Conservation (phyloP, 2,113 vertebrate genomes). For the Tragelaphus buxtoni region DNA sequence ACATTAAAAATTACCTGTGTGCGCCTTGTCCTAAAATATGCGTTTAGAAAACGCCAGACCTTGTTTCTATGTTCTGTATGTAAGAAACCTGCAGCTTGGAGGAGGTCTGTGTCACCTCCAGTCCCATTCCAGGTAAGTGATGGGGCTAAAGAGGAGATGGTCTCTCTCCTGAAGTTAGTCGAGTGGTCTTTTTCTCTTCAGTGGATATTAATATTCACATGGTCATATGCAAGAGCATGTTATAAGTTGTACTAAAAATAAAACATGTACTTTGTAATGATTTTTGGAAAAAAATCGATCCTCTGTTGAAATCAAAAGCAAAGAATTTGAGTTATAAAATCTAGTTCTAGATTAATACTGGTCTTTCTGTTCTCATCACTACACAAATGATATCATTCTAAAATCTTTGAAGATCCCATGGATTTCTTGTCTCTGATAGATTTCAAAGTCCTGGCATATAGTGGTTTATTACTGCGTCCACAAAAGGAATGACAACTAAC, state of each 20-base stretch:
- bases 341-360: not conserved
- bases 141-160: not conserved
- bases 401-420: not conserved
- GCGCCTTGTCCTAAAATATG: not conserved
- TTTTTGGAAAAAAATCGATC: not conserved
- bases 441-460: not conserved
- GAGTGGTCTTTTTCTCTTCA: not conserved
- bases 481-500: not conserved
- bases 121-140: not conserved
- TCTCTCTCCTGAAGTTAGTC: not conserved
- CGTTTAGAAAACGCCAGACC: not conserved
- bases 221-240: not conserved
- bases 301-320: not conserved
- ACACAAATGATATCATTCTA: not conserved
- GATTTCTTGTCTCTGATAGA: not conserved
- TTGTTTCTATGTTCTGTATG: not conserved
- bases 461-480: not conserved
- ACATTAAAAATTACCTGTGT: not conserved
- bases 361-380: not conserved
- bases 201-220: constrained; percentile 15
- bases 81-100: not conserved
- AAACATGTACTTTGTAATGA: not conserved
- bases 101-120: not conserved
- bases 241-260: not conserved
- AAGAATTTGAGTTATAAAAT: not conserved